Percentiles rank a stretch among this genome's conserved stretches.
These are phyloP conservation scores for Podilymbus podiceps DNA, from an alignment of 2,113 vertebrate species.

Conservation along the genomic window DNA sequence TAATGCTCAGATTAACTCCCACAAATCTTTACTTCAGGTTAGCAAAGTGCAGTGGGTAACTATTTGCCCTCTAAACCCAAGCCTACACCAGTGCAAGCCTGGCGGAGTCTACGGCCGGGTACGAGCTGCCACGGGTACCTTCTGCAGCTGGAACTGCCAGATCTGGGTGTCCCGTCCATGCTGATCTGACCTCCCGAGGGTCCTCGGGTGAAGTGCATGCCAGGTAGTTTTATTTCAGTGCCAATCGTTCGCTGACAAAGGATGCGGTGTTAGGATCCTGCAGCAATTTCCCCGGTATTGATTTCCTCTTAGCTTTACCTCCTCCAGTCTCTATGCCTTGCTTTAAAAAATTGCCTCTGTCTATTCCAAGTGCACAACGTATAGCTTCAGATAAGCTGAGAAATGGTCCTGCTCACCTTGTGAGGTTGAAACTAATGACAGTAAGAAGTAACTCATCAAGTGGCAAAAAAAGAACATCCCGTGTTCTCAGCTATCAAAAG, in stretches of 20 bases:
- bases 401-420: background rate
- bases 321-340: background rate
- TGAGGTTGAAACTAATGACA: background rate
- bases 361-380: background rate
- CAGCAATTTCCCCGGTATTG: background rate
- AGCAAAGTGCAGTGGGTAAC: fast-evolving
- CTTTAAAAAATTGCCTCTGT: background rate
- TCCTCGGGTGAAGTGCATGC: background rate
- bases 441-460: background rate
- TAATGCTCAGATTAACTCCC: background rate
- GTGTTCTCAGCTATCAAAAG: background rate
- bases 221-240: background rate
- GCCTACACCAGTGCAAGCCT: background rate
- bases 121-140: background rate
- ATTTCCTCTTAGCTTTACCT: constrained; percentile 11
- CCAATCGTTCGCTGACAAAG: background rate
- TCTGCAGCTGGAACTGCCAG: background rate
- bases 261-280: background rate
- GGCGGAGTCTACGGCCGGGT: background rate
- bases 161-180: background rate
- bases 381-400: background rate
- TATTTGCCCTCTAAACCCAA: background rate
- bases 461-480: background rate
- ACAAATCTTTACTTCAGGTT: background rate
- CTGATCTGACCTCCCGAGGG: background rate